phyloP scores from a whole-genome alignment of 2,113 vertebrate genomes.

The Oreocharis arfaki region DNA sequence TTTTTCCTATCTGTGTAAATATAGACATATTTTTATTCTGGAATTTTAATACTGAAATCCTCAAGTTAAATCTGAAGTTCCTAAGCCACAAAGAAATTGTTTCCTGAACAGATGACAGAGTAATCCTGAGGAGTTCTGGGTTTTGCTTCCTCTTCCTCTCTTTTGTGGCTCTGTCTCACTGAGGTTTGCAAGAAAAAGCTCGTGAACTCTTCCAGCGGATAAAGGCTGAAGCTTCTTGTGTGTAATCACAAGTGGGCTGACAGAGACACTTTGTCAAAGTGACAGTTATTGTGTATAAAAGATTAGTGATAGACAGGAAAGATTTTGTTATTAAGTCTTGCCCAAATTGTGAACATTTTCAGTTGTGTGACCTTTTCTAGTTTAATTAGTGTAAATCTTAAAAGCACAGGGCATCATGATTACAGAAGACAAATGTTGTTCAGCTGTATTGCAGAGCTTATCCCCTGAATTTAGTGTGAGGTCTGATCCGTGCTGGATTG shows the following conservation, averaged over 20 bases:
- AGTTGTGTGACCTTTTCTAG: conserved; percentile 40
- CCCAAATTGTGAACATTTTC: neutral
- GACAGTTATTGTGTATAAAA: neutral
- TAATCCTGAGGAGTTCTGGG: neutral
- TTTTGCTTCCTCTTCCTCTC: conserved; percentile 28
- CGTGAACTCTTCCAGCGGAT: neutral
- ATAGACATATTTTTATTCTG: neutral
- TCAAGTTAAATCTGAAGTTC: neutral
- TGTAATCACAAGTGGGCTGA: neutral
- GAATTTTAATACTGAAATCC: neutral
- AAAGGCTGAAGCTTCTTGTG: neutral
- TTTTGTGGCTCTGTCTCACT: neutral
- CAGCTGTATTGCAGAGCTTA: neutral
- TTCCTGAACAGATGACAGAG: neutral
- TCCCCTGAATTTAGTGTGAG: neutral
- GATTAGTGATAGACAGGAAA: neutral
- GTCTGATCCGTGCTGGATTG: neutral
- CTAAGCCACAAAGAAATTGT: neutral
- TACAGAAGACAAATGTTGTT: neutral
- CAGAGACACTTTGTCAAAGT: neutral
- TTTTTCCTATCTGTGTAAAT: neutral
- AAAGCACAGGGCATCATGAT: neutral
- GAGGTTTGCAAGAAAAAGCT: neutral
- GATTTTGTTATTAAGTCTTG: conserved; percentile 6
- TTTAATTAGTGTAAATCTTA: conserved; percentile 34